Conservation (phyloP, 2,797 vertebrate genomes). For the Zenarchopterus dispar region DNA sequence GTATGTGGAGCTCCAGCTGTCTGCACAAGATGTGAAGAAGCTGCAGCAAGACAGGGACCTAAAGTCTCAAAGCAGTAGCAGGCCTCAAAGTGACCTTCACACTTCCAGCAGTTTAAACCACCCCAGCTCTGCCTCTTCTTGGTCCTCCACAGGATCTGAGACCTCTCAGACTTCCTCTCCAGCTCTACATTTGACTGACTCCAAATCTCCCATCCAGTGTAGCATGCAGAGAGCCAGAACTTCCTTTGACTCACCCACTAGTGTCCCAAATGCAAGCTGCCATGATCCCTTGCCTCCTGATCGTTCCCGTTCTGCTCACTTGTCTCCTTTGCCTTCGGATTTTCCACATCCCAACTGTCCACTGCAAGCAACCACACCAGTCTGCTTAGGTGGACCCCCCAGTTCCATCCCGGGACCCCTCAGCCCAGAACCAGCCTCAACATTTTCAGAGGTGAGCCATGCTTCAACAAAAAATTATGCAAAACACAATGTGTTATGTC, state of each 20-base stretch:
- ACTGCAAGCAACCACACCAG: slow-evolving; percentile 46
- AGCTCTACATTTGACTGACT: slow-evolving; percentile 2
- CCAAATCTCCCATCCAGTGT: slow-evolving; percentile 4
- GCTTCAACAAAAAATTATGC: no score
- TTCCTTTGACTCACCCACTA: slow-evolving; percentile 49
- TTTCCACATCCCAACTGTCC: slow-evolving; percentile 56
- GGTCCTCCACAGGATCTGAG: slow-evolving; percentile 68
- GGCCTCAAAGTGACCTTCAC: slow-evolving; percentile 13
- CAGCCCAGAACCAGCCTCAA: slow-evolving; percentile 71
- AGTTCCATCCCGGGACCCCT: slow-evolving; percentile 36
- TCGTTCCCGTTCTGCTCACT: slow-evolving; percentile 3
- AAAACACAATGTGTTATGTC: neutral
- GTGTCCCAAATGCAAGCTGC: slow-evolving; percentile 12
- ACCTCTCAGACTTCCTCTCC: slow-evolving; percentile 40
- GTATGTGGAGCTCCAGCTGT: slow-evolving; percentile 94
- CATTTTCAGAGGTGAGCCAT: slow-evolving; percentile 84
- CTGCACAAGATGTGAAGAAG: slow-evolving; percentile 82
- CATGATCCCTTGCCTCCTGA: slow-evolving; percentile 12
- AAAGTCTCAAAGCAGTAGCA: slow-evolving; percentile 5
- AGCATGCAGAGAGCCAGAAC: slow-evolving; percentile 34
- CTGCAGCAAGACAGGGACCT: slow-evolving; percentile 60
- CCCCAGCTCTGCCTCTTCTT: slow-evolving; percentile 43
- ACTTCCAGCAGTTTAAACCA: slow-evolving; percentile 47
- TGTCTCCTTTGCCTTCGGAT: slow-evolving; percentile 13
- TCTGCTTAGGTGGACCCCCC: slow-evolving; percentile 21